Percentiles rank a stretch among this genome's conserved stretches.
These are phyloP conservation scores for Rhegmatorhina hoffmannsi DNA, from an alignment of 2,113 vertebrate genomes.

Conservation along the genomic window DNA sequence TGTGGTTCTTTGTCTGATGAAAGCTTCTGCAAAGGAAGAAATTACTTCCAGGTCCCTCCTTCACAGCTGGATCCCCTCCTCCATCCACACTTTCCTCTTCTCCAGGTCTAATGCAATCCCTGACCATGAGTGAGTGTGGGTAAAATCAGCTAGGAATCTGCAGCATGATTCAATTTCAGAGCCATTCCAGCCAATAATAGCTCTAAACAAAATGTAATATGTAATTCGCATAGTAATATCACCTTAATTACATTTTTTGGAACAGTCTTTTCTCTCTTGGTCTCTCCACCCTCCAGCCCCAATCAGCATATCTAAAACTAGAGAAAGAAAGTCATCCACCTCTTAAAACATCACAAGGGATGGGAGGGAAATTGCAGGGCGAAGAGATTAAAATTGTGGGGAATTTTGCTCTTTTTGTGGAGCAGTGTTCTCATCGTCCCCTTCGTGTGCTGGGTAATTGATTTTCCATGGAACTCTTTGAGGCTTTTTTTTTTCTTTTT, in stretches of 20 bases:
- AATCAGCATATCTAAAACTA: slow-evolving; percentile 38
- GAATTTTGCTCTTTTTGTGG: slow-evolving; percentile 29
- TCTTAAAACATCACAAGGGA: slow-evolving; percentile 31
- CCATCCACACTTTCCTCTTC: background rate
- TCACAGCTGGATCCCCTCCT: background rate
- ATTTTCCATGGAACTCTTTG: slow-evolving; percentile 30
- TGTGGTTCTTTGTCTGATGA: background rate
- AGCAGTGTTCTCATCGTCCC: background rate
- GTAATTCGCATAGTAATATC: slow-evolving; percentile 61
- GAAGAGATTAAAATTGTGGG: slow-evolving; percentile 33
- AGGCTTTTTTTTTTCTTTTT: background rate
- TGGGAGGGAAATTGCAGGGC: slow-evolving; percentile 28
- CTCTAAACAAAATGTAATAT: slow-evolving; percentile 66
- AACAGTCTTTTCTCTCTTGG: background rate
- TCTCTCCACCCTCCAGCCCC: slow-evolving; percentile 25
- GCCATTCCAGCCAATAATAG: slow-evolving; percentile 62
- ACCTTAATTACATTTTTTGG: slow-evolving; percentile 66
- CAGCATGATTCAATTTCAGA: slow-evolving; percentile 62
- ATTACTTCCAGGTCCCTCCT: background rate
- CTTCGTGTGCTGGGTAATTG: slow-evolving; percentile 16
- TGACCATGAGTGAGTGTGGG: background rate
- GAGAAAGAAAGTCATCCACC: background rate
- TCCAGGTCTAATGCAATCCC: background rate
- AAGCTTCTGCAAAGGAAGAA: background rate
- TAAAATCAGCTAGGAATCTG: slow-evolving; percentile 11